Conservation (phyloP, 2,113 vertebrate species). For the Strigops habroptila region DNA sequence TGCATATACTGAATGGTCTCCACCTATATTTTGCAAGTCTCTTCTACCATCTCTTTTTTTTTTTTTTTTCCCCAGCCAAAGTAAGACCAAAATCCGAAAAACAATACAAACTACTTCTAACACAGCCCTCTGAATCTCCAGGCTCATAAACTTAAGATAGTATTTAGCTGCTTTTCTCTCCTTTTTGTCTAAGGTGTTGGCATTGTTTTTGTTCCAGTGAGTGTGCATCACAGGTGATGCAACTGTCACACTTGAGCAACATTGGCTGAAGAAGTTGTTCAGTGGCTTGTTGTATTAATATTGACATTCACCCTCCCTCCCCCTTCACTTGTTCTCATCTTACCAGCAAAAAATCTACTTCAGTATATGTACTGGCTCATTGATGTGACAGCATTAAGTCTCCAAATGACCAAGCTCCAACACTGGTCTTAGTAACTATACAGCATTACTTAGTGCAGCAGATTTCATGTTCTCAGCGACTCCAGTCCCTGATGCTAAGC, state of each 20-base stretch:
- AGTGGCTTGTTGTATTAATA: not conserved
- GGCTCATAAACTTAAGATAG: not conserved
- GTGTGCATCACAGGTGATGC: not conserved
- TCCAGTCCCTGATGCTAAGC: not conserved
- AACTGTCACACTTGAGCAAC: not conserved
- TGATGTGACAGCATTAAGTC: not conserved
- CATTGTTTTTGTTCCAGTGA: not conserved
- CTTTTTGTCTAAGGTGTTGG: not conserved
- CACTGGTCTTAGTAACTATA: not conserved
- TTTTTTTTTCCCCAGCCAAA: not conserved
- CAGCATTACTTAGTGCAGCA: not conserved
- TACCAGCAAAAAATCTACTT: not conserved
- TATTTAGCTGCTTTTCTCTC: not conserved
- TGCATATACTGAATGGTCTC: not conserved
- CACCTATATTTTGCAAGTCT: not conserved
- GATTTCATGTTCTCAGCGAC: not conserved
- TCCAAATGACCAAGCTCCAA: not conserved
- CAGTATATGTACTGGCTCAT: not conserved
- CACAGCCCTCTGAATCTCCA: not conserved
- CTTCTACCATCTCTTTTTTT: not conserved
- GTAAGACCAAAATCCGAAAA: not conserved
- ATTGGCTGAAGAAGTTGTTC: not conserved
- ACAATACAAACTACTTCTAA: not conserved
- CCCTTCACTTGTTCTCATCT: not conserved
- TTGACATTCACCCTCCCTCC: accelerated